Evolutionary conservation across 2,797 vertebrate genomes (phyloP).

Genomic region (Pogonophryne albipinna): DNA sequence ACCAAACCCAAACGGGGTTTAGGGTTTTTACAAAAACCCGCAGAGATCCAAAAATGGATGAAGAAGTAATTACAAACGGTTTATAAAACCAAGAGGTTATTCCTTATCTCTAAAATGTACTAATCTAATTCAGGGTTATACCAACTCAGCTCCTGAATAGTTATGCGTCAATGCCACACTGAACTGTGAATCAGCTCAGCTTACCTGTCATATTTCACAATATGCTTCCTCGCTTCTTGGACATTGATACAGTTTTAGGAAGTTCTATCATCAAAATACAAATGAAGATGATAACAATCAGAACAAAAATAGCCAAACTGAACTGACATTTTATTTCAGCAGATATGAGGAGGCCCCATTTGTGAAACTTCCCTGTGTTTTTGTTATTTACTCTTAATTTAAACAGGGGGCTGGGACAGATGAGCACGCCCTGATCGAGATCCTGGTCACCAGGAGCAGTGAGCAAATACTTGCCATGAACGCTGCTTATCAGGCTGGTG

Average conservation of each 20-base stretch:
- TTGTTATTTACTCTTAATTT: not conserved
- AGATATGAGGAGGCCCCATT: not conserved
- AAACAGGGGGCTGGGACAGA: conserved; percentile 94
- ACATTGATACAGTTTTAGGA: not conserved
- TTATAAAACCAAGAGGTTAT: too few species aligned
- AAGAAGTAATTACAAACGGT: too few species aligned
- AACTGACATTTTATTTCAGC: not conserved
- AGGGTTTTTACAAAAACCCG: too few species aligned
- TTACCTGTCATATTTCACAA: conserved; percentile 5
- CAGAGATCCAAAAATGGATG: too few species aligned
- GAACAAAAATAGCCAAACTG: conserved; percentile 5
- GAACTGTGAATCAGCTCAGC: not conserved
- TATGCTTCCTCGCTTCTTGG: not conserved
- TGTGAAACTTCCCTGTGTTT: not conserved
- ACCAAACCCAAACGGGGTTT: too few species aligned
- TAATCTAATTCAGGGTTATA: too few species aligned
- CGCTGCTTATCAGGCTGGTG: conserved; percentile 89
- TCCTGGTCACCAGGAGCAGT: conserved; percentile 93
- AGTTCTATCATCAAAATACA: conserved; percentile 2
- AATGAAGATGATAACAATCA: not conserved
- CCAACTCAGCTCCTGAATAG: too few species aligned
- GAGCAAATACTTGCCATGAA: conserved; percentile 92
- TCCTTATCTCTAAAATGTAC: too few species aligned
- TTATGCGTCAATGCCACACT: not conserved
- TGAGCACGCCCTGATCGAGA: conserved; percentile 93